Conservation (phyloP, 2,113 vertebrate species). For the Aplodontia rufa region DNA sequence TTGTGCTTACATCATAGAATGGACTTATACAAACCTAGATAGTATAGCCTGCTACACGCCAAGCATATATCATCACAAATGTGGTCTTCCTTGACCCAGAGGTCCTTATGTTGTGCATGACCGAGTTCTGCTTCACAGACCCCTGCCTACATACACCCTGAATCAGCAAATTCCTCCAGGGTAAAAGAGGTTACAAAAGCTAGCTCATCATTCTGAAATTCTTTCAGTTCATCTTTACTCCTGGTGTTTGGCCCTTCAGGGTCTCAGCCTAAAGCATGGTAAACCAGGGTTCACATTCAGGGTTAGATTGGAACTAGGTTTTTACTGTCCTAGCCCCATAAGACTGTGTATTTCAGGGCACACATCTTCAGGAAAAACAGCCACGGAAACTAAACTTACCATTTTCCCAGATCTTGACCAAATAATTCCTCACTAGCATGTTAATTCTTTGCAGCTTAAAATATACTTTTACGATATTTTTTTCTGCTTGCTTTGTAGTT, state of each 20-base stretch:
- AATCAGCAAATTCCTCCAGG: background rate
- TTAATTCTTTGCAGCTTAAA: slow-evolving; percentile 6
- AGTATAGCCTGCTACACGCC: background rate
- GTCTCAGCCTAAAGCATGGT: background rate
- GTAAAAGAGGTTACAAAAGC: slow-evolving; percentile 9
- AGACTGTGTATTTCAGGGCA: background rate
- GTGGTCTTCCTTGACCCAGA: background rate
- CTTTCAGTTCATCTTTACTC: background rate
- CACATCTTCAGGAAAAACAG: background rate
- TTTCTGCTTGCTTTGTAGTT: slow-evolving; percentile 1
- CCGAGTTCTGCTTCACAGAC: background rate
- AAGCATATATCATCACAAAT: background rate
- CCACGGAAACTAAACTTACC: background rate
- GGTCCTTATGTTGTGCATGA: background rate
- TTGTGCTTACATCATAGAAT: background rate
- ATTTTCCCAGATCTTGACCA: background rate
- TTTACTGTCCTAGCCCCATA: background rate
- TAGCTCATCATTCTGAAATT: background rate
- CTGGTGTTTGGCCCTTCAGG: background rate
- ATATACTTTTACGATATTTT: slow-evolving; percentile 1
- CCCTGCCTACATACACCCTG: background rate
- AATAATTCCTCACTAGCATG: background rate
- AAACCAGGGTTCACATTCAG: background rate
- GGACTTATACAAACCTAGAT: background rate
- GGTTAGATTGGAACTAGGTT: background rate